Evolutionary conservation across 2,113 vertebrate species (phyloP).

Genomic region (Toxotes jaculatrix): DNA sequence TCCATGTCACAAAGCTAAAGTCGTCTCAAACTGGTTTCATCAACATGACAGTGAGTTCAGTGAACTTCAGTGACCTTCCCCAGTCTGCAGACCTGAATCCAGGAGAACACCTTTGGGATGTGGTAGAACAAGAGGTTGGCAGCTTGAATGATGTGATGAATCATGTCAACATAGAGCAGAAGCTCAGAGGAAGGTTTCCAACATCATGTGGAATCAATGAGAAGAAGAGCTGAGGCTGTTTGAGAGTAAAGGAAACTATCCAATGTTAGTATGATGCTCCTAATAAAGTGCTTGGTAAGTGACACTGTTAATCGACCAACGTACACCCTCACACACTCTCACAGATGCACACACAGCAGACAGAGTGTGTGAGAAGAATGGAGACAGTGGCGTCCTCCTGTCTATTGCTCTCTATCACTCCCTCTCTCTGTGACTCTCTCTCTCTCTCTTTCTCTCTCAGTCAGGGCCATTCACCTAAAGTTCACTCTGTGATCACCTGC

Average conservation of each 20-base stretch:
- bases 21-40: too few relatives aligned
- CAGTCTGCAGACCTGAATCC: background rate
- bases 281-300: too few relatives aligned
- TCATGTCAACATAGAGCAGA: too few relatives aligned
- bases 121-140: background rate
- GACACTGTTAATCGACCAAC: conserved; percentile 40
- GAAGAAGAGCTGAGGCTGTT: too few relatives aligned
- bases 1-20: too few relatives aligned
- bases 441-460: conserved; percentile 6
- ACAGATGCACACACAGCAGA: conserved; percentile 31
- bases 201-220: too few relatives aligned
- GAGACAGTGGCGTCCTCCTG: conserved; percentile 68
- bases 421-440: conserved; percentile 23
- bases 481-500: conserved; percentile 51
- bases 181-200: too few relatives aligned
- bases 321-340: conserved; percentile 14
- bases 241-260: too few relatives aligned
- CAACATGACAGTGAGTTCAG: too few relatives aligned
- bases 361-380: conserved; percentile 61
- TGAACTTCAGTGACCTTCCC: too few relatives aligned
- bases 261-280: too few relatives aligned
- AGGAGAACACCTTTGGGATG: background rate
- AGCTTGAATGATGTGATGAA: background rate
- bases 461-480: conserved; percentile 16
- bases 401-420: conserved; percentile 36